Evolutionary conservation across 2,797 vertebrate genomes (phyloP).

Genomic region (Acropternis orthonyx): DNA sequence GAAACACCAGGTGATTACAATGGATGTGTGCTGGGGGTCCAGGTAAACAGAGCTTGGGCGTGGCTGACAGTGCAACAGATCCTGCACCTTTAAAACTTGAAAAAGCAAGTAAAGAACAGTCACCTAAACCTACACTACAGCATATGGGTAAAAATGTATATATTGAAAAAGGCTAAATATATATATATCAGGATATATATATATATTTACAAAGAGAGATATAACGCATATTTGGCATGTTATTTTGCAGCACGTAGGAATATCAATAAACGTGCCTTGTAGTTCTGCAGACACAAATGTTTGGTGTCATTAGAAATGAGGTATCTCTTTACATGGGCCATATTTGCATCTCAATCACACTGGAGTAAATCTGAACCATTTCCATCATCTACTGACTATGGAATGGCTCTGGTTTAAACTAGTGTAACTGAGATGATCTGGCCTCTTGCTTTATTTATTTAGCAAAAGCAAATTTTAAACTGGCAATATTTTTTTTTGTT

Average conservation of each 20-base stretch:
- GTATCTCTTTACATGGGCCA: neutral
- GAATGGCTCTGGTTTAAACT: neutral
- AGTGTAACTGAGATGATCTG: neutral
- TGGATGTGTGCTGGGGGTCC: neutral
- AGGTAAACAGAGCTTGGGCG: neutral
- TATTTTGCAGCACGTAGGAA: conserved; percentile 40
- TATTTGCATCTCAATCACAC: neutral
- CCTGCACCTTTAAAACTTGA: conserved; percentile 82
- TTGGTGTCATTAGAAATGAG: neutral
- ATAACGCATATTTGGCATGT: neutral
- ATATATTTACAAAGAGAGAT: conserved; percentile 62
- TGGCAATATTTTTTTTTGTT: neutral
- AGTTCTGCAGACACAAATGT: neutral
- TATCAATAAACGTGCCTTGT: conserved; percentile 24
- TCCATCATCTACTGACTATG: neutral
- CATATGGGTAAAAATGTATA: conserved; percentile 21
- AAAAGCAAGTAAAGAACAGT: conserved; percentile 69
- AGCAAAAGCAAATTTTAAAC: neutral
- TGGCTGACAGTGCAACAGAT: conserved; percentile 58
- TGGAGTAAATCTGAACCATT: neutral
- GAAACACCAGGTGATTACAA: neutral
- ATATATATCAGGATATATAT: conserved; percentile 64
- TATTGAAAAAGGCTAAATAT: conserved; percentile 48
- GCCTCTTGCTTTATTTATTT: neutral
- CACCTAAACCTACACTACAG: conserved; percentile 43